Base-by-base conservation (phyloP, 1,140 invertebrate species). In the Caenorhabditis inopinata region DNA sequence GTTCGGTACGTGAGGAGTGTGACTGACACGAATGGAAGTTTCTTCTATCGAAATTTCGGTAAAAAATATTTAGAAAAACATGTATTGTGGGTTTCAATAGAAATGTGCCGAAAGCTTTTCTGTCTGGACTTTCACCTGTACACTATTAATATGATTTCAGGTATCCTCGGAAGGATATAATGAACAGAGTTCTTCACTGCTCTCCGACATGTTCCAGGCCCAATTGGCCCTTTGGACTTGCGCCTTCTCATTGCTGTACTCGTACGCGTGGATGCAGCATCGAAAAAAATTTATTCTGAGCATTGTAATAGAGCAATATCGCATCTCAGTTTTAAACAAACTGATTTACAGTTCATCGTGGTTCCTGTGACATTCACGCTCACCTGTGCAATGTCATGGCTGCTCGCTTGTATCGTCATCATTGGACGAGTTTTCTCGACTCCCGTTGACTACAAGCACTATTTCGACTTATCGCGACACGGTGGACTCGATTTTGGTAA, bases 241-340 rank as follows among this genome's bases (percentile, higher is more conserved):
- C 38, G 82, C 83, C 11, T 82, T 82, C 29, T 82, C 82, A 21
- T 25, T 83, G 21, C 51, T 81, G 9, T 83, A 83, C 58, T 83
- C 82, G 12, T 82, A 83, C 38, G 79, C 79, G 38, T 83, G 79
- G 79, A 46, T 76, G 29, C 82, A 83, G 48, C 82, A 83, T 58
- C 18, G 82, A 16, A 83, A 83, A 49, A 83, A 83, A 32, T 83
- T 83, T 25, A 47, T 83, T 12, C 38, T 83, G 21, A 73, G 74
- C 32, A 83, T 83, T 45, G 82, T 83, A 48, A 76, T 7, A 68
- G n/a, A n/a, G n/a, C 23, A 3, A 29, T 21, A n/a, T n/a, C 2
- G n/a, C 21, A 74, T 73, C 76, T 42, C 11, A 45, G 16, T 11
- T 45, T 35, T 35, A 14, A 9, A 1, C 18, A 6, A 23, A 76